Conservation (phyloP, 1,140 invertebrate genomes). For the Lordiphosa stackelbergi region DNA sequence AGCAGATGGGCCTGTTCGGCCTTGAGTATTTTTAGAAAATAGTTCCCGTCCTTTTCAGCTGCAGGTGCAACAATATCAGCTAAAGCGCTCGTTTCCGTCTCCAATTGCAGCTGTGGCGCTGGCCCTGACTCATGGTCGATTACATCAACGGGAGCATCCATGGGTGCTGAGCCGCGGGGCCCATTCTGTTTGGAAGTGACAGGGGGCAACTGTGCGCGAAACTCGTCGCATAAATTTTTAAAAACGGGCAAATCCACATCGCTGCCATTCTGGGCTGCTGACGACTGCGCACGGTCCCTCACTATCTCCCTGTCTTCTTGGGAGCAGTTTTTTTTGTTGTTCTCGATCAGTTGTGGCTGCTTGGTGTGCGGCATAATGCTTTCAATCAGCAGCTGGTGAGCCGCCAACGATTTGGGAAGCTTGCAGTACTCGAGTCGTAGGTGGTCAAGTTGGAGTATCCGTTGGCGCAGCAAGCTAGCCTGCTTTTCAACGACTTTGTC, state of each 20-base stretch:
- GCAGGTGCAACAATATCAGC: neutral
- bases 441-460: slow-evolving; percentile 91
- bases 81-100: slow-evolving; percentile 4
- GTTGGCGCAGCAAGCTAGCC: slow-evolving; percentile 94
- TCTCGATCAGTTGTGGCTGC: slow-evolving; percentile 23
- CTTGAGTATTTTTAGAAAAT: slow-evolving; percentile 86
- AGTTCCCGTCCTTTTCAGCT: slow-evolving; percentile 82
- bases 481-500: slow-evolving; percentile 78
- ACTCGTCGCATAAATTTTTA: slow-evolving; percentile 88
- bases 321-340: slow-evolving; percentile 45
- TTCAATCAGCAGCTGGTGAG: slow-evolving; percentile 69
- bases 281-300: slow-evolving; percentile 65
- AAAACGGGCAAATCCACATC: slow-evolving; percentile 83
- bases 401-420: slow-evolving; percentile 79
- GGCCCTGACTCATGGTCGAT: slow-evolving; percentile 44
- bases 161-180: slow-evolving; percentile 66
- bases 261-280: slow-evolving; percentile 30
- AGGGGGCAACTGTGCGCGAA: slow-evolving; percentile 87
- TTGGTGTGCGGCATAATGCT: slow-evolving; percentile 70
- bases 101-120: slow-evolving; percentile 9
- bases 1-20: slow-evolving; percentile 85
- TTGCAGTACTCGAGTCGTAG: slow-evolving; percentile 85
- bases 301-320: slow-evolving; percentile 66
- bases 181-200: slow-evolving; percentile 79
- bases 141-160: slow-evolving; percentile 29